These are phyloP conservation scores for Bradynema listronoti DNA, from an alignment of 1,140 invertebrate genomes.

Conservation along the genomic window DNA sequence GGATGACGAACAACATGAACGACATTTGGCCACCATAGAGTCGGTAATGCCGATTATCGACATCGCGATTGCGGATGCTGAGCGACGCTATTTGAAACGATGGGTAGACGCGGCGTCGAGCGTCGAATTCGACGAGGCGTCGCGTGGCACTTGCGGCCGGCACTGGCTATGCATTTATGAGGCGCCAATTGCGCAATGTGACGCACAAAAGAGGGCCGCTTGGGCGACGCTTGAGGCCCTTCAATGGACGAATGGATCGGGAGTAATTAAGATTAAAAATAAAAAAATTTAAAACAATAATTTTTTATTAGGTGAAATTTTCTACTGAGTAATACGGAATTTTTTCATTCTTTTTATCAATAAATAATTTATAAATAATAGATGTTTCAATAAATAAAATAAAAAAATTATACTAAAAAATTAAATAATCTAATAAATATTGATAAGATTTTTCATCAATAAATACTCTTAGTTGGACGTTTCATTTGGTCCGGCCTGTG, in stretches of 20 bases:
- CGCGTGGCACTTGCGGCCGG: neutral
- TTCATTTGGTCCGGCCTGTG: slow-evolving; percentile 45
- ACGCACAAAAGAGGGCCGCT: slow-evolving; percentile 44
- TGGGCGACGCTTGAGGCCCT: slow-evolving; percentile 47
- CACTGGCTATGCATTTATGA: slow-evolving; percentile 39
- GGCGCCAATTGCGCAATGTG: slow-evolving; percentile 36
- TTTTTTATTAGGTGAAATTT: too few species aligned
- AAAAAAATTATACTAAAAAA: too few species aligned
- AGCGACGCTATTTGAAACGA: slow-evolving; percentile 16
- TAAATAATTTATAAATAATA: too few species aligned
- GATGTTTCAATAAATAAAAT: too few species aligned
- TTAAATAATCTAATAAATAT: slow-evolving; percentile 11
- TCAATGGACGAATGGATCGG: slow-evolving; percentile 45
- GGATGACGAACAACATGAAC: slow-evolving; percentile 17
- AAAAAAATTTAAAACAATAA: too few species aligned
- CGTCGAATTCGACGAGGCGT: too few species aligned
- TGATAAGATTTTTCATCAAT: slow-evolving; percentile 2
- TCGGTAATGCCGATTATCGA: slow-evolving; percentile 34
- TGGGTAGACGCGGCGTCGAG: too few species aligned
- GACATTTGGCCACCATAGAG: slow-evolving; percentile 36
- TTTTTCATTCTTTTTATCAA: too few species aligned
- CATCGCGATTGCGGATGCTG: slow-evolving; percentile 33
- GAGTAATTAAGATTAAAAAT: slow-evolving; percentile 23
- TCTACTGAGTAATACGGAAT: too few species aligned
- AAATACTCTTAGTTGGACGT: slow-evolving; percentile 40